Base-by-base conservation (phyloP, 2,888 invertebrate genomes). In the Caenorhabditis panamensis region DNA sequence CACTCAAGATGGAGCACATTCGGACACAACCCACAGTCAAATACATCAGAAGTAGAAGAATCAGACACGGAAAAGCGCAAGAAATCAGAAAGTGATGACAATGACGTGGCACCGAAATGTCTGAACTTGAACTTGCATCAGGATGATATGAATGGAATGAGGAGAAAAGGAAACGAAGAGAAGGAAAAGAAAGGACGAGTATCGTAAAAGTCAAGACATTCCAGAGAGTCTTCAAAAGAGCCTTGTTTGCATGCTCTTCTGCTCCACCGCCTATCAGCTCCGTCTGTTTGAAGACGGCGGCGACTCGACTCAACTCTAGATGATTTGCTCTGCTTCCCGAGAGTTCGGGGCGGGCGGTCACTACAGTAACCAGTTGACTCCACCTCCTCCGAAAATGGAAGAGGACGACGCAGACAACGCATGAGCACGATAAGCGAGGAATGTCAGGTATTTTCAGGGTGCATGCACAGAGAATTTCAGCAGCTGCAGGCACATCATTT, bases 21-120 rank as follows among this genome's bases (percentile, higher is more conserved):
- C 18, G 44, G 31, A 31, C 31, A 31, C 31, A 31, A 31, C 31
- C 4, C 31, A 31, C 41, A 41, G 41, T n/a, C n/a, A n/a, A n/a
- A n/a, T n/a, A 41, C 49, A 49, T 49, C 49, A 49, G 49, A 11
- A 41, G 41, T 41, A 41, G 41, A 59, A 20, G 49, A 22, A 18
- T 49, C 18, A 49, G 20, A 49, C 44, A 58, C 69, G 58, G 36
- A 69, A 16, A 24, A n/a, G n/a, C n/a, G n/a, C n/a, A 53, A 62
- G 53, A 59, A 58, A 49, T 20, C 62, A 71, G 54, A 62, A 44
- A 71, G 58, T 56, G 54, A 62, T 62, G 62, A 71, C 28, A 44
- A 62, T 72, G 72, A 73, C 73, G 73, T 73, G 73, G 73, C 73
- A 73, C 73, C 73, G 51, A 59, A 73, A 73, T 56, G 73, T 73